Conservation (phyloP, 2,113 vertebrate genomes). For the Myotis yumanensis region DNA sequence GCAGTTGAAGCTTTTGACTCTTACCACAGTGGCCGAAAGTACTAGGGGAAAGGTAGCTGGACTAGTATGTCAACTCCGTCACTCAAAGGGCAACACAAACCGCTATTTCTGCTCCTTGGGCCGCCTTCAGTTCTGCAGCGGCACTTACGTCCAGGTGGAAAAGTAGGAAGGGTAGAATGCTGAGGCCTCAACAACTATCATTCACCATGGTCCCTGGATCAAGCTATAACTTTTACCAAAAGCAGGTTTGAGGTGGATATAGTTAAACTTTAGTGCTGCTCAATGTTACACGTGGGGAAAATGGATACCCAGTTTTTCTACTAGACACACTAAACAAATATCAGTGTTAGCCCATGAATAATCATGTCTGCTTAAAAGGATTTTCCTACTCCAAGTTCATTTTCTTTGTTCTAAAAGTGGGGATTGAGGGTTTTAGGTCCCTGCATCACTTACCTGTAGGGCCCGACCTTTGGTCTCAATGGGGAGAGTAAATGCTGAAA, state of each 20-base stretch:
- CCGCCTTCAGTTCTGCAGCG: background rate
- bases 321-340: background rate
- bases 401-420: background rate
- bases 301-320: background rate
- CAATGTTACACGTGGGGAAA: background rate
- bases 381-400: background rate
- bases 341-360: background rate
- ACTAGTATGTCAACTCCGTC: background rate
- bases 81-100: background rate
- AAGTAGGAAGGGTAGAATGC: background rate
- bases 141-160: background rate
- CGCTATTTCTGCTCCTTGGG: background rate
- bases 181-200: background rate
- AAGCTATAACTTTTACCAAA: background rate
- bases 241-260: background rate
- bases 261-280: background rate
- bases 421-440: background rate
- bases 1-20: background rate
- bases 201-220: background rate
- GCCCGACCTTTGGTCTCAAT: constrained; percentile 95
- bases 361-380: background rate
- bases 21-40: accelerated
- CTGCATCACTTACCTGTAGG: constrained; percentile 86
- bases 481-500: constrained; percentile 89
- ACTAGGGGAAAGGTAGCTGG: background rate